Evolutionary conservation across 2,113 vertebrate species (phyloP), one percentile per base, ranked within the genome.

Genomic region (Microcebus lehilahytsara): DNA sequence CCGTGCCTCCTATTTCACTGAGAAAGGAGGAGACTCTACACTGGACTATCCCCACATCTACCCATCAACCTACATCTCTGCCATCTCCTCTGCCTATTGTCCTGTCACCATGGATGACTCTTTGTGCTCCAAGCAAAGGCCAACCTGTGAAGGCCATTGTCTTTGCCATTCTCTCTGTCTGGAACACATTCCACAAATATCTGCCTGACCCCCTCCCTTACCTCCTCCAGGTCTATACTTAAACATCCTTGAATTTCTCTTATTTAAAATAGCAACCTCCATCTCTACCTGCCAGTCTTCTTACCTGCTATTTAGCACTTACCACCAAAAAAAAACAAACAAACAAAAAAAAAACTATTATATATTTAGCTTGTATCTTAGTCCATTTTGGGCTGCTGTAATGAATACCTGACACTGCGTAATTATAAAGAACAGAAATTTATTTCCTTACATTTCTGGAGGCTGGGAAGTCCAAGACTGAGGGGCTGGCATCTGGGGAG

Each of bases 171-270:
- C 30, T 10, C 58, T 89, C n/a, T 75, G 16, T 51, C 25, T 72
- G 53, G 23, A 46, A 51, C 16, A 75, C 42, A 13, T 42, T 74
- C 71, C 40, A 13, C 22, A 74, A 4, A 42, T 40, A 42, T 3
- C 40, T 25, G 71, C 13, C 53, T 1, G 25, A 89, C 77, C 64
- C 66, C 34, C 2, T 81, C 46, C 53, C 4, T 80, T 34, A 40
- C 8, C 20, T 74, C 27, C 13, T 40, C 51, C 17, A 20, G 27
- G 42, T 74, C 62, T 49, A 37, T 37, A 32, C 40, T 71, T 74
- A 94, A 94, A 42, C 49, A 60, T 79, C 74, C 58, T 23, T 40
- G 40, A 80, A 56, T 42, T 4, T 88, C 74, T 62, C 56, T 51
- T 88, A 60, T 81, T 80, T 83, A 56, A 56, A 72, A 64, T 32